Percentiles rank a stretch among this genome's conserved stretches.
Evolutionary conservation across 2,113 vertebrate genomes (phyloP).

Genomic region (Epinephelus moara): DNA sequence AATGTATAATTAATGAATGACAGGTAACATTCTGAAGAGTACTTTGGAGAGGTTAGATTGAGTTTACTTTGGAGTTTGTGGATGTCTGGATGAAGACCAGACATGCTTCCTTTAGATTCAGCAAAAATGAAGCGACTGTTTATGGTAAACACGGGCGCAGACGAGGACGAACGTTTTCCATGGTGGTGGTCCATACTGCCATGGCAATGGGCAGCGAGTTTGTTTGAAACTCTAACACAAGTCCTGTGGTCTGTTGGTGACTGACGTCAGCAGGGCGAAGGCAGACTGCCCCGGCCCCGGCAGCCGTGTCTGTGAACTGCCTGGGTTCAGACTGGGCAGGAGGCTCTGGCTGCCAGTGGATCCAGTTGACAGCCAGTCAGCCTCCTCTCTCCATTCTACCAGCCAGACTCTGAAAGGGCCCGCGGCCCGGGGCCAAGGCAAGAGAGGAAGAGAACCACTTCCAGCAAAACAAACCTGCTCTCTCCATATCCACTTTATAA

Average conservation of each 20-base stretch:
- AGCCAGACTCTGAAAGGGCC: slow-evolving; percentile 56
- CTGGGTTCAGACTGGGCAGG: slow-evolving; percentile 38
- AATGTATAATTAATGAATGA: background rate
- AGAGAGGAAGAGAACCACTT: slow-evolving; percentile 78
- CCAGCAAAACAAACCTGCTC: slow-evolving; percentile 80
- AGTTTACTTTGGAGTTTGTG: slow-evolving; percentile 20
- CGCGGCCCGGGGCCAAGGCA: slow-evolving; percentile 44
- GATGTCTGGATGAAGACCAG: slow-evolving; percentile 21
- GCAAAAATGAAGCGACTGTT: slow-evolving; percentile 66
- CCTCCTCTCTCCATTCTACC: slow-evolving; percentile 36
- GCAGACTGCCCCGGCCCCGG: slow-evolving; percentile 18
- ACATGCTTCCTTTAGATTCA: slow-evolving; percentile 60
- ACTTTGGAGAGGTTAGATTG: background rate
- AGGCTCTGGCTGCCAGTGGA: slow-evolving; percentile 48
- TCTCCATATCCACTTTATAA: slow-evolving; percentile 72
- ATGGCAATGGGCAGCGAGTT: slow-evolving; percentile 63
- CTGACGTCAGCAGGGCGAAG: slow-evolving; percentile 74
- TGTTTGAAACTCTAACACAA: slow-evolving; percentile 71
- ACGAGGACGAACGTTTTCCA: slow-evolving; percentile 70
- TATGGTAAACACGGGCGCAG: slow-evolving; percentile 68
- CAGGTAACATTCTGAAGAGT: background rate
- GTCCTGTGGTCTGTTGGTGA: slow-evolving; percentile 57
- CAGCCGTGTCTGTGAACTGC: slow-evolving; percentile 43
- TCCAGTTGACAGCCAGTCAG: slow-evolving; percentile 49
- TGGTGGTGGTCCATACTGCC: slow-evolving; percentile 64